Conservation (phyloP, 2,888 invertebrate genomes). For the Drosophila greeni region DNA sequence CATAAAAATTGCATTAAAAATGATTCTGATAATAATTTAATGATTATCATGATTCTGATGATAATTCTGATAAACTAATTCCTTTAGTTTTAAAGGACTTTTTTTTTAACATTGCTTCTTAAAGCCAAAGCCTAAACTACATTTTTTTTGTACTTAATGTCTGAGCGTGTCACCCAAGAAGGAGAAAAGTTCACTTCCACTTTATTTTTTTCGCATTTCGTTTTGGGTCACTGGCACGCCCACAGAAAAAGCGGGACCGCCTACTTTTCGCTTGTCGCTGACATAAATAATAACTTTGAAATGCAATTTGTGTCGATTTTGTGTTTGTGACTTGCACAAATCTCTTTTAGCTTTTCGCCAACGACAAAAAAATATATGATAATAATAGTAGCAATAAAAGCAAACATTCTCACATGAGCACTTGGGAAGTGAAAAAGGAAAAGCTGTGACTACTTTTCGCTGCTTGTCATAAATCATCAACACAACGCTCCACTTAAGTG, state of each 20-base stretch:
- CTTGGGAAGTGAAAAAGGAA: conserved; percentile 47
- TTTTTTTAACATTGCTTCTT: background rate
- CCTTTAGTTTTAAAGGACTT: too few species aligned
- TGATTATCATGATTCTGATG: too few species aligned
- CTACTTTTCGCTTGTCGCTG: conserved; percentile 27
- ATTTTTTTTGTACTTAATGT: too few species aligned
- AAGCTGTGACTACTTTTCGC: conserved; percentile 42
- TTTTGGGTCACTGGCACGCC: conserved; percentile 31
- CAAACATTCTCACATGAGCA: conserved; percentile 39
- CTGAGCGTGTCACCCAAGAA: background rate
- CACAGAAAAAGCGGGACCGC: conserved; percentile 6
- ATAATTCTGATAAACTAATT: background rate
- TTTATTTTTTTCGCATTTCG: conserved; percentile 1
- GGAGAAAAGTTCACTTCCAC: conserved; percentile 9
- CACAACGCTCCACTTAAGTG: conserved; percentile 71
- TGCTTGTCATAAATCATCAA: conserved; percentile 68
- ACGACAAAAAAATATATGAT: conserved; percentile 45
- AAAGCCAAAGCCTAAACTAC: background rate
- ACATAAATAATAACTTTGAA: conserved; percentile 71
- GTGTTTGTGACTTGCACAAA: conserved; percentile 39
- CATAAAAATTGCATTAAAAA: too few species aligned
- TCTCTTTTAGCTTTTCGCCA: conserved; percentile 42
- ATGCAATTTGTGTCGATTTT: conserved; percentile 70
- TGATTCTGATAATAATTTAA: too few species aligned
- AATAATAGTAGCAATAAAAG: conserved; percentile 30